These are phyloP conservation scores for Progne subis DNA, from an alignment of 2,113 vertebrate genomes.

Conservation along the genomic window DNA sequence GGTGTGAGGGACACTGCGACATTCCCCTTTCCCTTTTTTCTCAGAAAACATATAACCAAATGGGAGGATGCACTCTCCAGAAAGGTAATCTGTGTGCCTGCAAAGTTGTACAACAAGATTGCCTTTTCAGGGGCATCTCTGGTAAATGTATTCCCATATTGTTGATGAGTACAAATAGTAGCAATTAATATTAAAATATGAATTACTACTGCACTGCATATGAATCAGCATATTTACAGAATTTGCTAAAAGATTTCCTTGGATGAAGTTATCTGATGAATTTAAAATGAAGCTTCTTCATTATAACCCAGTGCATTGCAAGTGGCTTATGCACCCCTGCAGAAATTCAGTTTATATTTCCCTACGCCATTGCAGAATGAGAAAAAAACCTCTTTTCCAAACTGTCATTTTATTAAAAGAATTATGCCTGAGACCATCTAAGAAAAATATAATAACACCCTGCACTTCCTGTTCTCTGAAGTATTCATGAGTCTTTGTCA, in stretches of 20 bases:
- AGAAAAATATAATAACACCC: not conserved
- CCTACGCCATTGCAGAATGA: not conserved
- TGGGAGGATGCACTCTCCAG: not conserved
- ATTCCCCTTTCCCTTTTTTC: not conserved
- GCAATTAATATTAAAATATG: conserved; percentile 44
- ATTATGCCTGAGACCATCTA: not conserved
- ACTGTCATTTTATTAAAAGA: not conserved
- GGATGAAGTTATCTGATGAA: not conserved
- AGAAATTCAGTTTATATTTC: not conserved
- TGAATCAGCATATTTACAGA: not conserved
- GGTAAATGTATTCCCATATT: not conserved
- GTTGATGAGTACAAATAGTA: not conserved
- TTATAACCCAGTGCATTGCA: not conserved
- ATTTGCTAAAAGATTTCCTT: conserved; percentile 20
- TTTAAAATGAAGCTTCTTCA: conserved; percentile 11
- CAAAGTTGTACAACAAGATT: not conserved
- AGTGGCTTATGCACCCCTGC: not conserved
- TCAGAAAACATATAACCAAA: not conserved
- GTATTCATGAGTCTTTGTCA: conserved; percentile 9
- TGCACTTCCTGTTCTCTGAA: conserved; percentile 3
- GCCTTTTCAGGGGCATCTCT: not conserved
- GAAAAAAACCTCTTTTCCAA: not conserved
- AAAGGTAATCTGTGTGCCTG: not conserved
- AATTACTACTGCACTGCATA: conserved; percentile 19
- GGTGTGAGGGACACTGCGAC: no score